phyloP scores from a whole-genome alignment of 2,113 vertebrate genomes.

The Australoheros scitulus region DNA sequence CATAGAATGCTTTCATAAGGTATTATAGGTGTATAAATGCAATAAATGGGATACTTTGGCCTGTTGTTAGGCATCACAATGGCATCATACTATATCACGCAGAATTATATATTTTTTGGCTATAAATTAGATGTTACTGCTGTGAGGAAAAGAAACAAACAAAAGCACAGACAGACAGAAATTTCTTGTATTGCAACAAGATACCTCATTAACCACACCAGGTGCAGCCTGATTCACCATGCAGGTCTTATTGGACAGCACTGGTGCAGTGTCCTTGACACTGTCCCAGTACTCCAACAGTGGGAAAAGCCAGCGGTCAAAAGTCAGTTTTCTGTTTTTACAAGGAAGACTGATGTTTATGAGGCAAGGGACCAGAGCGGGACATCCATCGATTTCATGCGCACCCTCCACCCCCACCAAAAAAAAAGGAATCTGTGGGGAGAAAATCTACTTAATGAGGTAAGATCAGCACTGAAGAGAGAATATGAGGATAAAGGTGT shows the following conservation, averaged over 20 bases:
- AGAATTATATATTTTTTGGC: background rate
- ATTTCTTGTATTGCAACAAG: background rate
- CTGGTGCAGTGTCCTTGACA: constrained; percentile 52
- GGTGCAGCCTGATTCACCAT: background rate
- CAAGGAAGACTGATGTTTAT: constrained; percentile 64
- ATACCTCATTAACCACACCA: background rate
- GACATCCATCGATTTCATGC: constrained; percentile 29
- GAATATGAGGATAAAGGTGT: constrained; percentile 29
- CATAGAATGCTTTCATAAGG: too few relatives aligned
- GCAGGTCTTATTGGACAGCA: background rate
- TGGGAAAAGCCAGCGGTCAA: constrained; percentile 14
- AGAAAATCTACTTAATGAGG: constrained; percentile 72
- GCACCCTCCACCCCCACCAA: constrained; percentile 61
- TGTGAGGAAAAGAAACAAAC: background rate
- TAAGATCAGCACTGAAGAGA: constrained; percentile 47
- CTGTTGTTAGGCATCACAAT: background rate
- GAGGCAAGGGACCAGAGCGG: constrained; percentile 69
- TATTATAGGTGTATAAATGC: too few relatives aligned
- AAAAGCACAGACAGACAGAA: background rate
- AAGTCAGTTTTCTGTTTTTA: constrained; percentile 48
- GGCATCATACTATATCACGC: background rate
- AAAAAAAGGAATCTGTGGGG: constrained; percentile 71
- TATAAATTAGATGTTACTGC: background rate
- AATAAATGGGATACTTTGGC: background rate
- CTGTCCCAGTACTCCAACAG: constrained; percentile 26